These are phyloP conservation scores for Tenthredo notha DNA, from an alignment of 2,888 invertebrate species.

Conservation along the genomic window DNA sequence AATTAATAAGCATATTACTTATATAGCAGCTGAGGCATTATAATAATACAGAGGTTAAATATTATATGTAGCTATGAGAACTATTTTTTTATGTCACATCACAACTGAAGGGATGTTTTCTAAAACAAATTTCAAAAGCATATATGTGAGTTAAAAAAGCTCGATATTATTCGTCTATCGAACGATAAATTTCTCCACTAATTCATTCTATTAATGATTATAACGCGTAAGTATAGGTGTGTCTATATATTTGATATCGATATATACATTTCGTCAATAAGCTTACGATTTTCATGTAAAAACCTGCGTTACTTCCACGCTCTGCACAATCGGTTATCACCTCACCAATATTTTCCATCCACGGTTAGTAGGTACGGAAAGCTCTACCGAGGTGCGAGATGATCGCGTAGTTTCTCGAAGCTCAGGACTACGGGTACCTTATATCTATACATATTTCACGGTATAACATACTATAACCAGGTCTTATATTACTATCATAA, in stretches of 20 bases:
- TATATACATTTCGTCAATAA: background rate
- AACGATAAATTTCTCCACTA: background rate
- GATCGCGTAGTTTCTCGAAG: background rate
- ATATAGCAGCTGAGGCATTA: background rate
- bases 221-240: background rate
- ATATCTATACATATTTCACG: background rate
- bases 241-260: background rate
- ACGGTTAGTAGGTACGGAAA: background rate
- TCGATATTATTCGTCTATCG: background rate
- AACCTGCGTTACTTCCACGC: background rate
- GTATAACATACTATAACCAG: conserved; percentile 16
- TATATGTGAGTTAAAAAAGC: background rate
- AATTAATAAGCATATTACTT: background rate
- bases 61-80: background rate
- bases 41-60: background rate
- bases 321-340: background rate
- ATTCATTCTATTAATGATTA: background rate
- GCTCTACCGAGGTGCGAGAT: background rate
- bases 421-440: background rate
- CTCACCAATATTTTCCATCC: conserved; percentile 12
- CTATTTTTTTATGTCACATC: background rate
- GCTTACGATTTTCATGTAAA: background rate
- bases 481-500: conserved; percentile 47
- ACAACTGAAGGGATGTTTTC: background rate
- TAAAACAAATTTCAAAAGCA: background rate